These are phyloP conservation scores for Asarcornis scutulata DNA, from an alignment of 2,113 vertebrate species.

Conservation along the genomic window DNA sequence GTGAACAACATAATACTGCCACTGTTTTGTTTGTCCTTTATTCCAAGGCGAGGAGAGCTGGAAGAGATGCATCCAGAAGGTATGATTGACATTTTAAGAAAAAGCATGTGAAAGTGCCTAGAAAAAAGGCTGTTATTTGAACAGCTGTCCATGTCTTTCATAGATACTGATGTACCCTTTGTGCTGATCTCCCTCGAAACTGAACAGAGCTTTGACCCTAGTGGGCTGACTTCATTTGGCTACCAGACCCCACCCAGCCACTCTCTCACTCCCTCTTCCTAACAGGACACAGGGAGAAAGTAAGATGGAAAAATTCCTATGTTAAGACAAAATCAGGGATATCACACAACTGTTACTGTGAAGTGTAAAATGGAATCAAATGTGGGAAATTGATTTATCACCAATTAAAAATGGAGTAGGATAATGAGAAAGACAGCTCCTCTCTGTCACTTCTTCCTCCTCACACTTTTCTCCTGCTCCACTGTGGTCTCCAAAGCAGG, in stretches of 20 bases:
- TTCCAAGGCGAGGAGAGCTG: not conserved
- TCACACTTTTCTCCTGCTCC: too few species aligned
- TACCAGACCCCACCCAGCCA: not conserved
- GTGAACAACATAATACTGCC: not conserved
- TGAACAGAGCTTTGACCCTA: not conserved
- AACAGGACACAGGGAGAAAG: not conserved
- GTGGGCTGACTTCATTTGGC: not conserved
- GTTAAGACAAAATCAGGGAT: not conserved
- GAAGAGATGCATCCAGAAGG: constrained; percentile 14
- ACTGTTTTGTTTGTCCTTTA: not conserved
- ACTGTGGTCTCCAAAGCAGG: too few species aligned
- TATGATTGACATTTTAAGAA: constrained; percentile 5
- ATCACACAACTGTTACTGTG: not conserved
- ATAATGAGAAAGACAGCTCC: not conserved
- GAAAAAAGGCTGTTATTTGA: constrained; percentile 15
- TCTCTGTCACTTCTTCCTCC: too few species aligned
- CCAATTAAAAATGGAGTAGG: not conserved
- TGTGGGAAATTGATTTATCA: not conserved
- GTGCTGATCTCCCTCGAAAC: not conserved
- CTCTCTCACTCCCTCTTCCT: not conserved
- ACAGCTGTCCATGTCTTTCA: not conserved
- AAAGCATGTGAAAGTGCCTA: not conserved
- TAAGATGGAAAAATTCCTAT: not conserved
- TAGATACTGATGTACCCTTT: not conserved
- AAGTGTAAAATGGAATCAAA: not conserved